phyloP scores from a whole-genome alignment of 2,113 vertebrate genomes.

The Hippocampus comes region DNA sequence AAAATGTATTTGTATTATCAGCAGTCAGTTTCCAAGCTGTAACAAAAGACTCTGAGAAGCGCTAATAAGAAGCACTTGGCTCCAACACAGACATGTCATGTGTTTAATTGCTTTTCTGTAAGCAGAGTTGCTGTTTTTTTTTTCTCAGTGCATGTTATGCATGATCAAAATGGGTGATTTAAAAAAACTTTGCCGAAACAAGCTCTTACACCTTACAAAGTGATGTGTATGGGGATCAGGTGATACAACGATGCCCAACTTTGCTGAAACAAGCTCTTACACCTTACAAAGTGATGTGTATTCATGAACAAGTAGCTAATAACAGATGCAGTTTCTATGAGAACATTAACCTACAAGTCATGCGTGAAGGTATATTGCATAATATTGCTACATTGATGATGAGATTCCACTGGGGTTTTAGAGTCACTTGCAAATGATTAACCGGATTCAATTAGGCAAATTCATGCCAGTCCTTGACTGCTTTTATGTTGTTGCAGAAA shows the following conservation, averaged over 20 bases:
- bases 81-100: background rate
- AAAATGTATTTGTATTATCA: background rate
- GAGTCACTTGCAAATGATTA: background rate
- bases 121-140: background rate
- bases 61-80: background rate
- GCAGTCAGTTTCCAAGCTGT: background rate
- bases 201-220: slow-evolving; percentile 11
- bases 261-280: slow-evolving; percentile 25
- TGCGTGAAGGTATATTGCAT: slow-evolving; percentile 6
- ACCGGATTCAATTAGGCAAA: slow-evolving; percentile 3
- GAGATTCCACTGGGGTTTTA: background rate
- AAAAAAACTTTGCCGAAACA: slow-evolving; percentile 22
- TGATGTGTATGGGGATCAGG: slow-evolving; percentile 10
- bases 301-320: slow-evolving; percentile 11
- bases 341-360: slow-evolving; percentile 15
- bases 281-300: slow-evolving; percentile 6
- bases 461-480: background rate
- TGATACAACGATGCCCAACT: slow-evolving; percentile 10
- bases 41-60: background rate
- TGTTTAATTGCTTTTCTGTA: slow-evolving; percentile 7
- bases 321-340: slow-evolving; percentile 3
- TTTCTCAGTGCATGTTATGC: background rate
- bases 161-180: slow-evolving; percentile 1
- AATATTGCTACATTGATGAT: background rate
- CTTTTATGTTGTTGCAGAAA: slow-evolving; percentile 47